Conservation (phyloP, 2,888 invertebrate genomes). For the Macrosoma leucophasiata region DNA sequence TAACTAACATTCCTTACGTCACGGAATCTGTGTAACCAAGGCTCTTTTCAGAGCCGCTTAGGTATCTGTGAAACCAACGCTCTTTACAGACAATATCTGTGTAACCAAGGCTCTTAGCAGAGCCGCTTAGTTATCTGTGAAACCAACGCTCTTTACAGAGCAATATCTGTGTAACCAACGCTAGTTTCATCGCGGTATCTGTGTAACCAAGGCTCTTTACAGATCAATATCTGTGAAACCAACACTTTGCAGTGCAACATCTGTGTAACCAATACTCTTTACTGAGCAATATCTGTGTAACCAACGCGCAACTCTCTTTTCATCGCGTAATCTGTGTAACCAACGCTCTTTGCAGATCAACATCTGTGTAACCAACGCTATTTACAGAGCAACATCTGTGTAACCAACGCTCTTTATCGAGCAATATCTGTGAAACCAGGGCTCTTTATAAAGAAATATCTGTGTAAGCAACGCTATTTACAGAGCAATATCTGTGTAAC, state of each 20-base stretch:
- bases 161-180: too few species aligned
- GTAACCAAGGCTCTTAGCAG: conserved; percentile 3
- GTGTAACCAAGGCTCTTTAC: too few species aligned
- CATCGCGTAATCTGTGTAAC: conserved; percentile 8
- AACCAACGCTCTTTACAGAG: too few species aligned
- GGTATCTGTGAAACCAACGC: conserved; percentile 5
- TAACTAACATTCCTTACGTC: conserved; percentile 18
- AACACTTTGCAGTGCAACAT: conserved; percentile 7
- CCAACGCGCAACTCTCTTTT: conserved; percentile 9
- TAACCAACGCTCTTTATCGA: too few species aligned
- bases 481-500: too few species aligned
- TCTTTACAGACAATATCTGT: neutral
- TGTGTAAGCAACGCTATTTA: too few species aligned
- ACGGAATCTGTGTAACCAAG: conserved; percentile 5
- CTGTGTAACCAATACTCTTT: too few species aligned
- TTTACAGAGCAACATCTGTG: conserved; percentile 15
- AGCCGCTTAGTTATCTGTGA: conserved; percentile 2
- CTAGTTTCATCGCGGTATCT: too few species aligned
- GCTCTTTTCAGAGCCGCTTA: conserved; percentile 8
- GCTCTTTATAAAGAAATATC: too few species aligned
- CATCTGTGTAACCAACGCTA: conserved; percentile 11
- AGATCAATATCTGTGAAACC: conserved; percentile 3
- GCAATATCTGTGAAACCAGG: too few species aligned
- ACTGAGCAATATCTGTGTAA: conserved; percentile 8
- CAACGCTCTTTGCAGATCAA: neutral